A percentile compares a stretch with the other conserved stretches of the same genome.
Conservation (phyloP, 2,113 vertebrate species). For the Dasyprocta punctata region DNA sequence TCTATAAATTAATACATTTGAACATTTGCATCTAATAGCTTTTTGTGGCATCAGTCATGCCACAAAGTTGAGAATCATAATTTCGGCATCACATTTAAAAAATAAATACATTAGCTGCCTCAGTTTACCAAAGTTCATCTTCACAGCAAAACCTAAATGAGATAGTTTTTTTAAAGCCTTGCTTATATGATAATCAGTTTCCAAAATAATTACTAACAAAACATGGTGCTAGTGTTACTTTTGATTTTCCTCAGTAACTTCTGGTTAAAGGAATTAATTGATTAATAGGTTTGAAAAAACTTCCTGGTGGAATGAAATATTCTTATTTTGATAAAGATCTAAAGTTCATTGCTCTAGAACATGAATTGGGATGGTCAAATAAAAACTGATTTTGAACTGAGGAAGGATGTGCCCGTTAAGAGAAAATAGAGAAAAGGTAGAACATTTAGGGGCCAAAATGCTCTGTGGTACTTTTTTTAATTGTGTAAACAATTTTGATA, state of each 20-base stretch:
- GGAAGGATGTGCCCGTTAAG: neutral
- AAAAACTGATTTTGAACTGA: conserved; percentile 27
- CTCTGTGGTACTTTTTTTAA: neutral
- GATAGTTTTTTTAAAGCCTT: neutral
- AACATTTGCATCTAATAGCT: neutral
- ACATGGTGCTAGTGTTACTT: neutral
- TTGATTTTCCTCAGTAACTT: neutral
- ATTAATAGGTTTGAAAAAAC: neutral
- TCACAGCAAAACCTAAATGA: neutral
- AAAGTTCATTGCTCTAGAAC: conserved; percentile 26
- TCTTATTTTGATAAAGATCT: neutral
- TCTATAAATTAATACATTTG: neutral
- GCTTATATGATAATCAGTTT: neutral
- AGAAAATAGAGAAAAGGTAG: neutral
- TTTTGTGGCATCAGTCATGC: neutral
- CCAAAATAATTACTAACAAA: neutral
- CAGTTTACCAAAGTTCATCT: neutral
- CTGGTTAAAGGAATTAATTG: neutral
- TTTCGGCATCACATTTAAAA: conserved; percentile 19
- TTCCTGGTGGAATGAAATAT: neutral
- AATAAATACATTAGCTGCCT: neutral
- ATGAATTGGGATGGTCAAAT: neutral
- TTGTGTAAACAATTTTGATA: neutral
- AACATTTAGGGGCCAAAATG: neutral
- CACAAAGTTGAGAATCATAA: conserved; percentile 11